Percentiles rank a stretch among this genome's conserved stretches.
Conservation (phyloP, 2,113 vertebrate species). For the Heloderma charlesbogerti region DNA sequence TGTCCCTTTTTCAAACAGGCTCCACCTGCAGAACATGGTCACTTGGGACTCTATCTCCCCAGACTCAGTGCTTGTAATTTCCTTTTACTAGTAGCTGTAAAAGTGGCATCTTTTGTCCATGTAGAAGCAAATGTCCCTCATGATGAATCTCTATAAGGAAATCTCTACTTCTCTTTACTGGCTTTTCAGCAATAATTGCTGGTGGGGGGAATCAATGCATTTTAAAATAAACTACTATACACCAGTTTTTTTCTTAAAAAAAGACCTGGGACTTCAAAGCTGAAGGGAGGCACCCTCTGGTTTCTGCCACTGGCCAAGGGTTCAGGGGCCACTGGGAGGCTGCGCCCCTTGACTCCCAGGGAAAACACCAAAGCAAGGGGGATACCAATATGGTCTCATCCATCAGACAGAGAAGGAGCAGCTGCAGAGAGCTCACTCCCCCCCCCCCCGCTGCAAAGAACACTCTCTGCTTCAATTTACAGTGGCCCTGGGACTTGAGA, state of each 20-base stretch:
- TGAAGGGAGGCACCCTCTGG: too few species aligned
- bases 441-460: not conserved
- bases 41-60: not conserved
- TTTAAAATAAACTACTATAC: too few species aligned
- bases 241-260: too few species aligned
- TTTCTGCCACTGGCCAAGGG: too few species aligned
- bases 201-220: not conserved
- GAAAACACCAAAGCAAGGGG: not conserved
- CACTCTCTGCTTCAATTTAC: not conserved
- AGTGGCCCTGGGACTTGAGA: not conserved
- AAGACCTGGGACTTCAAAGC: too few species aligned
- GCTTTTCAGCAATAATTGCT: not conserved
- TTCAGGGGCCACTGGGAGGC: too few species aligned
- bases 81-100: not conserved
- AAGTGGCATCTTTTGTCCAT: not conserved
- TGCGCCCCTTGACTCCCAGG: not conserved
- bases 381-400: not conserved
- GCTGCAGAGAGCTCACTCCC: not conserved
- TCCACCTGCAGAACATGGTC: not conserved
- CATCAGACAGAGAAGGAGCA: not conserved
- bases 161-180: not conserved
- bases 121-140: not conserved
- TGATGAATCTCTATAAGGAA: slow-evolving; percentile 5
- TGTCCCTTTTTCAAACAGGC: not conserved
- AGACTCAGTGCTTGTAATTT: not conserved